These are phyloP conservation scores for Griposia aprilina DNA, from an alignment of 2,888 invertebrate species.

Conservation along the genomic window DNA sequence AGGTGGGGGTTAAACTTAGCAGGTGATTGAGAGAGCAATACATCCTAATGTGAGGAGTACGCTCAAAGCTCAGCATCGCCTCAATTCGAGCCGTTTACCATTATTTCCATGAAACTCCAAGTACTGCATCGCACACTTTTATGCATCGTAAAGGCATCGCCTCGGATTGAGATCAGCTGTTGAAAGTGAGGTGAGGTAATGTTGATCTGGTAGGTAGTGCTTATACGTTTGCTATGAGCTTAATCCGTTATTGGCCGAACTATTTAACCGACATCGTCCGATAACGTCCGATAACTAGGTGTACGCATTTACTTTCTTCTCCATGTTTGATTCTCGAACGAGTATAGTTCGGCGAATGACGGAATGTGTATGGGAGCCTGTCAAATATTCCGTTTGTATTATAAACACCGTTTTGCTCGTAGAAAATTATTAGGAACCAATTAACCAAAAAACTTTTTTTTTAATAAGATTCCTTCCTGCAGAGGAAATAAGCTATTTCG, in stretches of 20 bases:
- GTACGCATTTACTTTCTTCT: not conserved
- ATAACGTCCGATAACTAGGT: not conserved
- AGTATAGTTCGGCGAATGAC: not conserved
- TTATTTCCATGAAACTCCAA: not conserved
- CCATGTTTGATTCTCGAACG: not conserved
- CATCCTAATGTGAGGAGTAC: no score
- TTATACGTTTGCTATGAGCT: not conserved
- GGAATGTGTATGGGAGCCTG: no score
- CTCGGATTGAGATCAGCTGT: not conserved
- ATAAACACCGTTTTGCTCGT: not conserved
- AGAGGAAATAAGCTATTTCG: not conserved
- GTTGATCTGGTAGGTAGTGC: not conserved
- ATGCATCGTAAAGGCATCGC: not conserved
- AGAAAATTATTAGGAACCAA: not conserved
- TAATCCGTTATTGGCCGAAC: not conserved
- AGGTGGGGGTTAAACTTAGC: not conserved
- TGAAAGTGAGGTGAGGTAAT: not conserved
- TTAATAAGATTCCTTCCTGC: no score
- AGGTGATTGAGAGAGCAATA: no score
- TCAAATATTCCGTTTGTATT: slow-evolving; percentile 1
- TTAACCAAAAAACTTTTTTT: not conserved
- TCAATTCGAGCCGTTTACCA: not conserved
- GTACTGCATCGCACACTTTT: not conserved
- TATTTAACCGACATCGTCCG: not conserved
- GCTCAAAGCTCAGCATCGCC: not conserved